A percentile compares a stretch with the other conserved stretches of the same genome.
phyloP scores from a whole-genome alignment of 2,888 invertebrate species.

The Empis livida region DNA sequence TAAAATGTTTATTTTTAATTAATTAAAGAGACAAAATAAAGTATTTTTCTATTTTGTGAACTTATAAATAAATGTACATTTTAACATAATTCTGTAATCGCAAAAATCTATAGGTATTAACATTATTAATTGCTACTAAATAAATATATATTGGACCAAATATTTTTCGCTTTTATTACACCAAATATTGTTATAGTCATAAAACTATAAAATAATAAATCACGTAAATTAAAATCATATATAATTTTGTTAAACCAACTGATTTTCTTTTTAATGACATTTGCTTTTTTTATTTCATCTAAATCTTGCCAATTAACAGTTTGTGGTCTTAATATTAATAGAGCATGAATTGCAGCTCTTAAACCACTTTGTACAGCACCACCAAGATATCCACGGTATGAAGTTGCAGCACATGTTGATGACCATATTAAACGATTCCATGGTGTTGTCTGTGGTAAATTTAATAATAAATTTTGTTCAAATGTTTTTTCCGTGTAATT shows the following conservation, averaged over 20 bases:
- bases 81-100: too few species aligned
- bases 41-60: too few species aligned
- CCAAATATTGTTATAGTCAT: too few species aligned
- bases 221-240: background rate
- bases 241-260: background rate
- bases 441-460: slow-evolving; percentile 22
- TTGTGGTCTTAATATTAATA: slow-evolving; percentile 28
- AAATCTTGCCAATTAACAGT: slow-evolving; percentile 28
- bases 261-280: background rate
- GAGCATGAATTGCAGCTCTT: slow-evolving; percentile 25
- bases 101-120: too few species aligned
- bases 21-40: too few species aligned
- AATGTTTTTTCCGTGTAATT: slow-evolving; percentile 18
- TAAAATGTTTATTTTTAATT: too few species aligned
- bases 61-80: too few species aligned
- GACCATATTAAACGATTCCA: slow-evolving; percentile 31
- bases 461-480: slow-evolving; percentile 15
- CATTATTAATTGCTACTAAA: too few species aligned
- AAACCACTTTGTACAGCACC: slow-evolving; percentile 33
- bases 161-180: too few species aligned
- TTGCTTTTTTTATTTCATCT: slow-evolving; percentile 20
- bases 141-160: too few species aligned
- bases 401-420: slow-evolving; percentile 24
- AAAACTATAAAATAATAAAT: background rate
- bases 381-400: slow-evolving; percentile 27